Evolutionary conservation across 2,113 vertebrate genomes (phyloP).

Genomic region (Phrynosoma platyrhinos): DNA sequence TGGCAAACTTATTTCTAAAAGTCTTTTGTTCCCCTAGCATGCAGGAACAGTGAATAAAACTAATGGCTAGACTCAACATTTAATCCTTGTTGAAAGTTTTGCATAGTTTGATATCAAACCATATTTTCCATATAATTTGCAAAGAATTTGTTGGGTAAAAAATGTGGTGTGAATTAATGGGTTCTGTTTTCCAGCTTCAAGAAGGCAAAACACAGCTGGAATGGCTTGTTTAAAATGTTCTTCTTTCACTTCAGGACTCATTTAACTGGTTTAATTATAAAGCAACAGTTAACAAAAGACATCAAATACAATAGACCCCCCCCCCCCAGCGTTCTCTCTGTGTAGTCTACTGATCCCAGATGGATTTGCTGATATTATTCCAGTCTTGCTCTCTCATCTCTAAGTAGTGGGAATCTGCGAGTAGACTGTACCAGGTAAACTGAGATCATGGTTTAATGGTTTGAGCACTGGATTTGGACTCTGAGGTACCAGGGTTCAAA

Average conservation of each 20-base stretch:
- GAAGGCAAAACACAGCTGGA: slow-evolving; percentile 30
- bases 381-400: not conserved
- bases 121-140: slow-evolving; percentile 40
- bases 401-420: not conserved
- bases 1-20: not conserved
- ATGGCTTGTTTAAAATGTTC: slow-evolving; percentile 27
- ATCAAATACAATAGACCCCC: slow-evolving; percentile 7
- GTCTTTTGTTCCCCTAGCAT: not conserved
- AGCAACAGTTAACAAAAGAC: slow-evolving; percentile 26
- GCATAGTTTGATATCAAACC: slow-evolving; percentile 23
- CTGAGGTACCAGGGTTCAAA: too few species aligned
- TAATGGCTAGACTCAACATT: slow-evolving; percentile 17
- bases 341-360: not conserved
- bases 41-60: not conserved
- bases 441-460: not conserved
- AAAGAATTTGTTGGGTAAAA: slow-evolving; percentile 11
- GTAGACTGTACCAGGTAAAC: not conserved
- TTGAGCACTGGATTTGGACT: too few species aligned
- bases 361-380: not conserved
- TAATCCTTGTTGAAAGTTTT: slow-evolving; percentile 32
- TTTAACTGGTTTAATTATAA: slow-evolving; percentile 35
- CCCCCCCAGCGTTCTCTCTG: not conserved
- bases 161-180: slow-evolving; percentile 27
- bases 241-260: slow-evolving; percentile 19
- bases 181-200: slow-evolving; percentile 19